These are phyloP conservation scores for Panurus biarmicus DNA, from an alignment of 2,113 vertebrate species.

Conservation along the genomic window DNA sequence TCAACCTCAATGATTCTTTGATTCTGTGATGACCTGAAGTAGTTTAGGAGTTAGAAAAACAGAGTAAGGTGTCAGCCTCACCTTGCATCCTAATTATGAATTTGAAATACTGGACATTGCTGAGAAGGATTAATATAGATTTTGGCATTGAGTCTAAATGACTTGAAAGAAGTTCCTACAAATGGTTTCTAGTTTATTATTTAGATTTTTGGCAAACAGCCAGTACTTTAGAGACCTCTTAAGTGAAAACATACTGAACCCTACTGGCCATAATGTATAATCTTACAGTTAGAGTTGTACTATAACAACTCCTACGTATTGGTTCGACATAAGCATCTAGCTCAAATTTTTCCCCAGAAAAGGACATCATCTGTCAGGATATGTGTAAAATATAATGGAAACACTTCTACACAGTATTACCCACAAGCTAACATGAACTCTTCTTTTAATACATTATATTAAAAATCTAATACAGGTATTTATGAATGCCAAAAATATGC, in stretches of 20 bases:
- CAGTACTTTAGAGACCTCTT: neutral
- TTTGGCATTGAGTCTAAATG: neutral
- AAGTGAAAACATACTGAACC: constrained; percentile 25
- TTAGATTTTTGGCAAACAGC: neutral
- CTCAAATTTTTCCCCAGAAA: neutral
- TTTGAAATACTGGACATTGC: neutral
- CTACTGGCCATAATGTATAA: neutral
- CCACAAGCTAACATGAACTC: neutral
- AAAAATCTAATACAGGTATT: neutral
- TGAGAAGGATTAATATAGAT: neutral
- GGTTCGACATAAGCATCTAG: neutral
- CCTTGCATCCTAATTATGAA: neutral
- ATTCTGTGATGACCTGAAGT: neutral
- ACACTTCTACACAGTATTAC: neutral
- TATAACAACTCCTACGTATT: neutral
- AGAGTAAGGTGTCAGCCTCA: neutral
- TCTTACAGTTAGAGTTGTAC: neutral
- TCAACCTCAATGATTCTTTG: neutral
- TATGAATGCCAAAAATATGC: neutral
- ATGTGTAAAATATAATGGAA: neutral
- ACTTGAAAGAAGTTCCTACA: neutral
- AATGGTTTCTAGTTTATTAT: neutral
- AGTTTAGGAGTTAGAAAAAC: neutral
- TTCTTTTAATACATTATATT: neutral
- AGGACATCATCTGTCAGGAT: neutral